Evolutionary conservation across 1,140 invertebrate genomes (phyloP).

Genomic region (Aphaenogaster rudis): DNA sequence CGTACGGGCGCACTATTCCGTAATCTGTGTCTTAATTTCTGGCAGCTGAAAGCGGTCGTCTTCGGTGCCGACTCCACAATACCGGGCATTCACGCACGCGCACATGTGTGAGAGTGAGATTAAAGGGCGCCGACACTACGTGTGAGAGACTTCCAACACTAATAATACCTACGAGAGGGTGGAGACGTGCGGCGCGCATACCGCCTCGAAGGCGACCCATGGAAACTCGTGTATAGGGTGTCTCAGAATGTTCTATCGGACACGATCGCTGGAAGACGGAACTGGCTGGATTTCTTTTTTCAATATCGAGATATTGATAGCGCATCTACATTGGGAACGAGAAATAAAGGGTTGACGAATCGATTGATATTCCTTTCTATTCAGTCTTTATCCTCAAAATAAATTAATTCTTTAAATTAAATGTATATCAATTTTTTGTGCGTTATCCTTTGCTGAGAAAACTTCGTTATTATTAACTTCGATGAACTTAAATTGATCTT

Average conservation of each 20-base stretch:
- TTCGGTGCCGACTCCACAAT: constrained; percentile 71
- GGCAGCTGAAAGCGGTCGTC: constrained; percentile 68
- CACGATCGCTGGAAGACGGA: too few relatives aligned
- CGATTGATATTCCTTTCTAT: background rate
- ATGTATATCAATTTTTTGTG: background rate
- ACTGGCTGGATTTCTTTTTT: background rate
- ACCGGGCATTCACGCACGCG: constrained; percentile 75
- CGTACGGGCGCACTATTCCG: constrained; percentile 65
- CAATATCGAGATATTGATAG: background rate
- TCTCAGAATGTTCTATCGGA: constrained; percentile 25
- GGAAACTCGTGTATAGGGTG: constrained; percentile 44
- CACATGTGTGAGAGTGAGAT: constrained; percentile 71
- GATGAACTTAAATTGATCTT: background rate
- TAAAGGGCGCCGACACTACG: constrained; percentile 81
- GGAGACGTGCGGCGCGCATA: constrained; percentile 51
- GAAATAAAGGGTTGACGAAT: background rate
- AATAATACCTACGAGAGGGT: constrained; percentile 78
- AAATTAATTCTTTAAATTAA: background rate
- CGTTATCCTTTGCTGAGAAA: background rate
- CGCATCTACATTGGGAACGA: background rate
- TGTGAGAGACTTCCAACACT: constrained; percentile 79
- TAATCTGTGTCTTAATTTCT: constrained; percentile 78
- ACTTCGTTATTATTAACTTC: background rate
- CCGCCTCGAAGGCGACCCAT: constrained; percentile 61
- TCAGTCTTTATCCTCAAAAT: background rate